Percentiles rank a stretch among this genome's conserved stretches.
phyloP scores from a whole-genome alignment of 37 sponge, comb jelly and placozoan species.

The Tethya wilhelma region DNA sequence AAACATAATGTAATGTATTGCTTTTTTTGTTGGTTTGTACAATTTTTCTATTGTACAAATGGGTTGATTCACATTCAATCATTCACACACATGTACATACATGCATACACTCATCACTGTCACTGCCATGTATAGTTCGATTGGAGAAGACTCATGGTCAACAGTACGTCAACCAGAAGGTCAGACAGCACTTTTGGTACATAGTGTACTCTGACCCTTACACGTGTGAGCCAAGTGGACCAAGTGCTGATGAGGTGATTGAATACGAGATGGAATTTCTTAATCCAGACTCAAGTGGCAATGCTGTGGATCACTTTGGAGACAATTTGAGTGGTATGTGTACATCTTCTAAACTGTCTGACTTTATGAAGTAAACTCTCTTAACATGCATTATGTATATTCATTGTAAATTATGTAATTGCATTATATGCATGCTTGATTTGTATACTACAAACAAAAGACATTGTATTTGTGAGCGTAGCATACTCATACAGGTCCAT shows the following conservation, averaged over 20 bases:
- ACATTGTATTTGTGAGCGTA: too few relatives aligned
- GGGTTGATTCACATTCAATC: too few relatives aligned
- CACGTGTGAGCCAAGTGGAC: conserved; percentile 25
- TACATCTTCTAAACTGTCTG: background rate
- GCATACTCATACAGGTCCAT: too few relatives aligned
- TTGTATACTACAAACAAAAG: background rate
- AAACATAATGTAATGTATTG: background rate
- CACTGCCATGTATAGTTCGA: conserved; percentile 39
- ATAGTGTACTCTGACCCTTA: conserved; percentile 65
- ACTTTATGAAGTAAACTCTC: background rate
- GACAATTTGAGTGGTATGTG: conserved; percentile 64
- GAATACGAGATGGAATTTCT: conserved; percentile 59
- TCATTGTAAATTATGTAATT: background rate
- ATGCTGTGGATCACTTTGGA: conserved; percentile 71
- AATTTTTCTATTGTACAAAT: background rate
- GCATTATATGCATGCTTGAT: background rate
- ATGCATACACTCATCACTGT: too few relatives aligned
- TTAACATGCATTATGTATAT: background rate
- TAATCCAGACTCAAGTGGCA: conserved; percentile 64
- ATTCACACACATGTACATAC: too few relatives aligned
- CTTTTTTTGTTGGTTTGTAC: background rate
- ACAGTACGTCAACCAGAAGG: conserved; percentile 61
- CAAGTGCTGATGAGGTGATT: conserved; percentile 26
- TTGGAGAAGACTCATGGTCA: conserved; percentile 32
- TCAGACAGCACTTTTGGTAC: conserved; percentile 78